Base-by-base conservation (phyloP, 2,113 vertebrate genomes). In the Halcyon senegalensis region DNA sequence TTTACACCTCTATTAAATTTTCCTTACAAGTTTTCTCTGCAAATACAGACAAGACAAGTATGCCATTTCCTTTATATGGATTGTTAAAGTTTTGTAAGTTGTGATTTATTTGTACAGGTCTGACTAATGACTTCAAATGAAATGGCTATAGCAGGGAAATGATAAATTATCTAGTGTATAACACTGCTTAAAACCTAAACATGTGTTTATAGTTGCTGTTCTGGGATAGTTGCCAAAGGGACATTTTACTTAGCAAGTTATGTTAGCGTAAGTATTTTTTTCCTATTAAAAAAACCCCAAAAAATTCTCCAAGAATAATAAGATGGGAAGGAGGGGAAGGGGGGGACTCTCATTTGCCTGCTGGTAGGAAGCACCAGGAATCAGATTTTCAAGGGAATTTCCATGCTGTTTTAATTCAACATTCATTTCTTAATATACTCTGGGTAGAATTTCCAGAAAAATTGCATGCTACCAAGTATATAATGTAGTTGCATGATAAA, bases 151-250 rank as follows among this genome's bases (percentile, higher is more conserved):
- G 76, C 37, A 84, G 74, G 93, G 93, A 97, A 97, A 97, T 96
- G 87, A 98, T 97, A 97, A 97, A 97, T 95, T 97, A 95, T 94
- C 97, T 96, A 64, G 51, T 78, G 44, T 72, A 85, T 93, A 96
- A 87, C 83, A 87, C 74, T 70, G 60, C 89, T 94, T 96, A 94
- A 97, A 98, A 97, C 94, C 94, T 96, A 97, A 98, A 98, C 96
- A 98, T 95, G 94, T 97, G 97, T 97, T 98, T 97, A 94, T 96
- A 95, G 95, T 98, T 97, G 94, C 79, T 97, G 80, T 92, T 94
- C 93, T 91, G 79, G 96, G 91, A 95, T 60, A 70, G 59, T 46
- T 88, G 96, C 94, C 97, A 97, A 97, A 92, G 60, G 70, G 87
- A 86, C 80, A 85, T 97, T 97, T 97, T 90, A 66, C 82, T 95